Evolutionary conservation across 1,140 invertebrate species (phyloP), one percentile per base, ranked within the genome.

Genomic region (Microplitis mediator): DNA sequence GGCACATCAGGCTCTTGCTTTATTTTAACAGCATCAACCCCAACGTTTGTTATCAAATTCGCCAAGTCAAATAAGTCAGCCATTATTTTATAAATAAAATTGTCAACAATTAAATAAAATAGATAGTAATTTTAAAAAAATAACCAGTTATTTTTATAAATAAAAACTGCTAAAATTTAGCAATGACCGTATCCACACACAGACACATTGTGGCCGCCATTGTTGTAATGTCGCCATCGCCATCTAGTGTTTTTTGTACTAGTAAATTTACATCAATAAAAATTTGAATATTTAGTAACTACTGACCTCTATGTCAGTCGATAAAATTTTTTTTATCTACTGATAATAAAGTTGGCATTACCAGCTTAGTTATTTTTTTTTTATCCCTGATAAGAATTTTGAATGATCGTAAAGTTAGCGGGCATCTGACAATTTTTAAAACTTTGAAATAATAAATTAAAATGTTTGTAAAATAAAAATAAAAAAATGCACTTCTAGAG

Each of bases 21-120:
- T n/a, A 87, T 87, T 71, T 87, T 87, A 3, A 86, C 83, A 13
- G 84, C 84, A 34, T 86, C 84, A 6, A 87, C 84, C 8, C 86
- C 85, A 1, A 86, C 86, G 2, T 75, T 80, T 9, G 85, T 86
- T 34, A 87, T 87, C 35, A 87, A 71, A 77, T 86, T 86, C 2
- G 85, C 84, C 6, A 87, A 80, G 62, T 87, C 83, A 65, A 87
- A 87, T 11, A 87, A 75, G 73, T 87, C 81, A 32, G 80, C 78
- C 86, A 87, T 87, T 5, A 6, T 11, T 9, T 58, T 58, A 58
- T 4, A 6, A 23, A 58, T 0, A 8, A 58, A 58, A 58, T 14
- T 13, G 4, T 14, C 16, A 14, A 54, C 16, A 54, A 14, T 14
- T 6, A n/a, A n/a, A 14, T 14, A n/a, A 4, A 54, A 54, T 14